Percentiles rank a stretch among this genome's conserved stretches.
phyloP scores from a whole-genome alignment of 2,113 vertebrate species.

The Drymodes brunneopygia region DNA sequence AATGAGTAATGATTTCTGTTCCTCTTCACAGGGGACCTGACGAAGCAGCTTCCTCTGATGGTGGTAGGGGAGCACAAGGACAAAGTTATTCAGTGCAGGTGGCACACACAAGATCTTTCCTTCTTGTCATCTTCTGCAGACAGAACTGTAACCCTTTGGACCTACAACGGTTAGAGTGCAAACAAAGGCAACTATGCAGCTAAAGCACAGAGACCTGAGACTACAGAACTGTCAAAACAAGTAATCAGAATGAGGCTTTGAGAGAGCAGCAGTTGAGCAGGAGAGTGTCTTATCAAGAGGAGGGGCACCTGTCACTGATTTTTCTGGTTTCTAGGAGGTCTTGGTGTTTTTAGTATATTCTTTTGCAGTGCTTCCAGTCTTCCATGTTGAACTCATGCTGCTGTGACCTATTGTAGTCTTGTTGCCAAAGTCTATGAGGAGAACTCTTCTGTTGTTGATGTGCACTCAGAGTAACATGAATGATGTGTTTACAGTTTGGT shows the following conservation, averaged over 20 bases:
- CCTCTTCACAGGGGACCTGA: slow-evolving; percentile 85
- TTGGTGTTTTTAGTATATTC: slow-evolving; percentile 66
- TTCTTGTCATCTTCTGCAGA: slow-evolving; percentile 97
- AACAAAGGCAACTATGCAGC: slow-evolving; percentile 25
- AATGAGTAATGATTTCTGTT: background rate
- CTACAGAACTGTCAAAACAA: slow-evolving; percentile 45
- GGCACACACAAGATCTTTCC: slow-evolving; percentile 91
- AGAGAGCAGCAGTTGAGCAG: slow-evolving; percentile 50
- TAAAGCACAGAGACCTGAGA: slow-evolving; percentile 65
- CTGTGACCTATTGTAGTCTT: slow-evolving; percentile 74
- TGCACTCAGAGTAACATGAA: slow-evolving; percentile 64
- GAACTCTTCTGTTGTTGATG: slow-evolving; percentile 58
- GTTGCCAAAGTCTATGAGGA: slow-evolving; percentile 70
- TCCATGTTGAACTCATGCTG: slow-evolving; percentile 73
- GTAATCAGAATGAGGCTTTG: slow-evolving; percentile 10
- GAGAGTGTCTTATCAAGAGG: slow-evolving; percentile 21
- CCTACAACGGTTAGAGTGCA: slow-evolving; percentile 74
- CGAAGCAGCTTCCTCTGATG: slow-evolving; percentile 90
- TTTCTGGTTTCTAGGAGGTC: slow-evolving; percentile 65
- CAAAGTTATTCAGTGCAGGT: slow-evolving; percentile 97
- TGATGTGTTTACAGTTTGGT: slow-evolving; percentile 71
- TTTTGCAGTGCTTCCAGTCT: slow-evolving; percentile 75
- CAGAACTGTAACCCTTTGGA: slow-evolving; percentile 94
- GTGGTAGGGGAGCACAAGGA: slow-evolving; percentile 91
- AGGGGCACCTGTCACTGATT: slow-evolving; percentile 38